phyloP scores from a whole-genome alignment of 2,888 invertebrate species.

The Alentia gelatinosa region DNA sequence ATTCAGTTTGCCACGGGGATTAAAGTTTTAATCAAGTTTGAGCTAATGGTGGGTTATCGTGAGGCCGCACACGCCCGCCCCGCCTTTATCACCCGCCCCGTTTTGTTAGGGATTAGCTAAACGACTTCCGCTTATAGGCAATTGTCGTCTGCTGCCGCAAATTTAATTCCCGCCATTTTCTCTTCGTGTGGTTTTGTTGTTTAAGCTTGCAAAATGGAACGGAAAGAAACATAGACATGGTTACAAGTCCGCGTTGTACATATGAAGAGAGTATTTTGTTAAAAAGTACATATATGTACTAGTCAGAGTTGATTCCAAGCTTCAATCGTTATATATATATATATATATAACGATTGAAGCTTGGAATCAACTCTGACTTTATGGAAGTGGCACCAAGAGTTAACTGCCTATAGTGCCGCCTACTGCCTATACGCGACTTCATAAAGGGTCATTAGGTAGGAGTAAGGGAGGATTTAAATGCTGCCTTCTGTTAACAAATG shows the following conservation, averaged over 20 bases:
- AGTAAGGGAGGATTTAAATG: not conserved
- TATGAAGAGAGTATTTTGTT: no score
- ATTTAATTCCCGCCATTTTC: not conserved
- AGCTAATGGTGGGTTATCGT: slow-evolving; percentile 14
- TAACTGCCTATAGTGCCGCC: no score
- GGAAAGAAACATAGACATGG: no score
- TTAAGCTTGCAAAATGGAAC: no score
- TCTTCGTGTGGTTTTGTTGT: no score
- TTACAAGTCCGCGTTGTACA: no score
- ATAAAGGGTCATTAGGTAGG: not conserved
- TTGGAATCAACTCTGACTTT: no score
- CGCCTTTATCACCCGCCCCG: not conserved
- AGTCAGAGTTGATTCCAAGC: no score
- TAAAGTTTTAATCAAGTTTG: not conserved
- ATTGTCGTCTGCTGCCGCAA: not conserved
- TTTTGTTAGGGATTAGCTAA: slow-evolving; percentile 3
- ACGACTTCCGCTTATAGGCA: slow-evolving; percentile 5
- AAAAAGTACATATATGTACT: no score
- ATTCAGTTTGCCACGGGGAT: not conserved
- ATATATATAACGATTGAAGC: no score
- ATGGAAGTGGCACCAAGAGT: no score
- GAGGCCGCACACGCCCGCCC: not conserved
- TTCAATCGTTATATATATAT: no score
- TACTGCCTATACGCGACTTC: not conserved
- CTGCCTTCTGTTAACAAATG: not conserved